Evolutionary conservation across 2,113 vertebrate species (phyloP).

Genomic region (Campylorhamphus procurvoides): DNA sequence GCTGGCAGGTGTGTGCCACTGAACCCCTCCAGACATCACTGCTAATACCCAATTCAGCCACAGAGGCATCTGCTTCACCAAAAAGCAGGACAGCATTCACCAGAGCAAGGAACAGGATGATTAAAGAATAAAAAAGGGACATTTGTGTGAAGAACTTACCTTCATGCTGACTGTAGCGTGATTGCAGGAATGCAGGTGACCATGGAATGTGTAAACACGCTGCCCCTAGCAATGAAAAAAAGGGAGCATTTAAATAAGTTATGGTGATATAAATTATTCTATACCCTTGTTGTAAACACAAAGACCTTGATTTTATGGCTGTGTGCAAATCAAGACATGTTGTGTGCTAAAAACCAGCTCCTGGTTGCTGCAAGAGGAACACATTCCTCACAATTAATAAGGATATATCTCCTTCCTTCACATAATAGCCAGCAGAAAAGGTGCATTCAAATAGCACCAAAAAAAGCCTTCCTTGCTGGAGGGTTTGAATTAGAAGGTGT

Average conservation of each 20-base stretch:
- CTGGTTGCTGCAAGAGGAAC: not conserved
- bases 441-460: not conserved
- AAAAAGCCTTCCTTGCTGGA: not conserved
- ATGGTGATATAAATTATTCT: not conserved
- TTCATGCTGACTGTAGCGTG: constrained; percentile 73
- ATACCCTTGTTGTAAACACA: not conserved
- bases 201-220: constrained; percentile 75
- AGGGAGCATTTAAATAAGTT: not conserved
- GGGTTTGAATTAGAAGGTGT: not conserved
- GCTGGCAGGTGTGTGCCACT: not conserved
- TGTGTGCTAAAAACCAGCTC: not conserved
- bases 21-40: not conserved
- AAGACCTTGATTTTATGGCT: not conserved
- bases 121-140: not conserved
- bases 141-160: not conserved
- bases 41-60: not conserved
- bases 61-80: not conserved
- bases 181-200: constrained; percentile 82
- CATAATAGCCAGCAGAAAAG: not conserved
- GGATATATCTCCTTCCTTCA: not conserved
- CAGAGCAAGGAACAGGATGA: not conserved
- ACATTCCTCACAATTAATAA: not conserved
- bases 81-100: not conserved
- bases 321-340: not conserved
- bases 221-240: constrained; percentile 53